Conservation (phyloP, 2,113 vertebrate species). For the Nesogale talazaci region DNA sequence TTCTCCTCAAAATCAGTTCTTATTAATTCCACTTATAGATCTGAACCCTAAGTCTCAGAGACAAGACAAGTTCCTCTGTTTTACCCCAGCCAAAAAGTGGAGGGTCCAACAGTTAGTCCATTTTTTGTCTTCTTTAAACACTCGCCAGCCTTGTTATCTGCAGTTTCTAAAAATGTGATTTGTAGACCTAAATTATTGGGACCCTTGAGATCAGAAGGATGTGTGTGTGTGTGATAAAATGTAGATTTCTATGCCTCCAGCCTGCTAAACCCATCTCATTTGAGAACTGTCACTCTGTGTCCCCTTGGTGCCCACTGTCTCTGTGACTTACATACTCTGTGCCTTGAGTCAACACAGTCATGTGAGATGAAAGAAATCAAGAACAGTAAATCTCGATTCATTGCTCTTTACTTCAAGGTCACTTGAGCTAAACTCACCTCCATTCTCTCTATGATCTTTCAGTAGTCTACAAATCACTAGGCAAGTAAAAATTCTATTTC, state of each 20-base stretch:
- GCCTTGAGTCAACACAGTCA: slow-evolving; percentile 13
- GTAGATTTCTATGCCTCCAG: background rate
- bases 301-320: background rate
- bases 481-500: slow-evolving; percentile 54
- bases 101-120: background rate
- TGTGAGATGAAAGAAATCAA: slow-evolving; percentile 10
- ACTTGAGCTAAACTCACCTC: slow-evolving; percentile 26
- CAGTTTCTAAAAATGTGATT: slow-evolving; percentile 3
- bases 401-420: background rate
- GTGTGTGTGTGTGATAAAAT: background rate
- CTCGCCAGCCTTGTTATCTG: background rate
- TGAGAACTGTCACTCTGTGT: background rate
- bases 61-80: background rate
- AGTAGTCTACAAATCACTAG: slow-evolving; percentile 54
- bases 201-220: background rate
- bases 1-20: background rate
- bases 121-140: background rate
- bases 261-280: background rate
- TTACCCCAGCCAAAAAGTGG: background rate
- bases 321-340: background rate
- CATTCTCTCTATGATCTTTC: background rate
- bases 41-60: background rate
- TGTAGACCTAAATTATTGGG: background rate
- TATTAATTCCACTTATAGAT: background rate
- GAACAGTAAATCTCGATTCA: background rate